Evolutionary conservation across 2,797 vertebrate genomes (phyloP).

Genomic region (Halcyon chelicuti): DNA sequence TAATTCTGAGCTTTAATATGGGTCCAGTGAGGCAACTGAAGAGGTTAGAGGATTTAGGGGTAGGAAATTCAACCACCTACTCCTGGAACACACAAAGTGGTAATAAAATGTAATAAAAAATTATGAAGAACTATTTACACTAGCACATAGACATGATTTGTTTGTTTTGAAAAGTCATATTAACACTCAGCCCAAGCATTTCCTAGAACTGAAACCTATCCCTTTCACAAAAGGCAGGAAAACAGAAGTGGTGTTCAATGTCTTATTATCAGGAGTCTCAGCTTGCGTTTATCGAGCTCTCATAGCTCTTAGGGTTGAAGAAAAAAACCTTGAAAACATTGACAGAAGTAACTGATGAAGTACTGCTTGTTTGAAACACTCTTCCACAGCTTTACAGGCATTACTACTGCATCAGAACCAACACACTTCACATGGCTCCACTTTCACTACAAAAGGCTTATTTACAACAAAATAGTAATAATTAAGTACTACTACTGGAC

Average conservation of each 20-base stretch:
- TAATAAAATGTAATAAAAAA: background rate
- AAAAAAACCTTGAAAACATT: background rate
- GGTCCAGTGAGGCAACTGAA: background rate
- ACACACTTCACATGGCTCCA: background rate
- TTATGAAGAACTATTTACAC: background rate
- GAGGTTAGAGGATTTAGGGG: background rate
- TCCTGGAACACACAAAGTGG: background rate
- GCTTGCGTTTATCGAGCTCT: background rate
- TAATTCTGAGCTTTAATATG: background rate
- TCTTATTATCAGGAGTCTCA: background rate
- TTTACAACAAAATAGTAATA: background rate
- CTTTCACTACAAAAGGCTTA: background rate
- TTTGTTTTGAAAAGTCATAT: background rate
- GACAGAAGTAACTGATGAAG: background rate
- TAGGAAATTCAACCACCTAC: background rate
- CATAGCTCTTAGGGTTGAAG: accelerated
- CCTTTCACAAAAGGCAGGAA: background rate
- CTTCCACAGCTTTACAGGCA: background rate
- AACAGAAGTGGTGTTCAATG: background rate
- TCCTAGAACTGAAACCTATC: background rate
- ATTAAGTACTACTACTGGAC: background rate
- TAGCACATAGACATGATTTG: background rate
- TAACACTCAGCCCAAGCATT: background rate
- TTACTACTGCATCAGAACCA: background rate
- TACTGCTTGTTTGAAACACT: background rate